A percentile compares a stretch with the other conserved stretches of the same genome.
Conservation (phyloP, 2,797 vertebrate genomes). For the Lepus oiostolus region DNA sequence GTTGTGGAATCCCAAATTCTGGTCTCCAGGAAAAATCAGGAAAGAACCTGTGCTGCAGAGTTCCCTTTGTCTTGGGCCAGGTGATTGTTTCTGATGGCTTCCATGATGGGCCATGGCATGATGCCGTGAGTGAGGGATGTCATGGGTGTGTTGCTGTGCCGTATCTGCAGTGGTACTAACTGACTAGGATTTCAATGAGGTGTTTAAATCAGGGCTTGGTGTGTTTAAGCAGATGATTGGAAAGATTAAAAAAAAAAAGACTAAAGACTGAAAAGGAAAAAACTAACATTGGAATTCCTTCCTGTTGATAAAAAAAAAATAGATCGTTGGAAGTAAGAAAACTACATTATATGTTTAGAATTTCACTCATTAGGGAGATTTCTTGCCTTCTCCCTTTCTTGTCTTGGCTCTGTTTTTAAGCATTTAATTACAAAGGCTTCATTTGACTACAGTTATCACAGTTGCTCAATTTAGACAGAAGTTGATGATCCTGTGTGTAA, state of each 20-base stretch:
- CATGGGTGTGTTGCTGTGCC: not conserved
- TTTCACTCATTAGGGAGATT: constrained; percentile 41
- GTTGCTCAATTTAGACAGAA: constrained; percentile 44
- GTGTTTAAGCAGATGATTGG: not conserved
- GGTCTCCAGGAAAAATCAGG: not conserved
- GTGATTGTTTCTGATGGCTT: not conserved
- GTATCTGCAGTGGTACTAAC: not conserved
- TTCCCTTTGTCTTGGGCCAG: not conserved
- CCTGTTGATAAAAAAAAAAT: constrained; percentile 21
- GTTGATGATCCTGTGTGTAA: not conserved
- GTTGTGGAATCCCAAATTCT: not conserved
- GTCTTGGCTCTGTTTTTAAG: constrained; percentile 63
- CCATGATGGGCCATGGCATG: not conserved
- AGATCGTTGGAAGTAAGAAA: constrained; percentile 48
- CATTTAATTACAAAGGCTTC: constrained; percentile 66
- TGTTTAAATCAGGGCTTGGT: not conserved
- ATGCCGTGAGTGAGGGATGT: not conserved
- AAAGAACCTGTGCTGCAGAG: not conserved
- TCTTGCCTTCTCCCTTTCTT: not conserved
- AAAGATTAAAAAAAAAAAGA: constrained; percentile 16
- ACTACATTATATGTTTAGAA: constrained; percentile 18
- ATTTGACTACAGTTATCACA: not conserved
- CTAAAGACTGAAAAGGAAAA: too few relatives aligned
- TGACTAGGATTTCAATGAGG: not conserved
- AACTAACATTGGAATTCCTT: not conserved